These are phyloP conservation scores for Cygnus atratus DNA, from an alignment of 2,113 vertebrate genomes.

Conservation along the genomic window DNA sequence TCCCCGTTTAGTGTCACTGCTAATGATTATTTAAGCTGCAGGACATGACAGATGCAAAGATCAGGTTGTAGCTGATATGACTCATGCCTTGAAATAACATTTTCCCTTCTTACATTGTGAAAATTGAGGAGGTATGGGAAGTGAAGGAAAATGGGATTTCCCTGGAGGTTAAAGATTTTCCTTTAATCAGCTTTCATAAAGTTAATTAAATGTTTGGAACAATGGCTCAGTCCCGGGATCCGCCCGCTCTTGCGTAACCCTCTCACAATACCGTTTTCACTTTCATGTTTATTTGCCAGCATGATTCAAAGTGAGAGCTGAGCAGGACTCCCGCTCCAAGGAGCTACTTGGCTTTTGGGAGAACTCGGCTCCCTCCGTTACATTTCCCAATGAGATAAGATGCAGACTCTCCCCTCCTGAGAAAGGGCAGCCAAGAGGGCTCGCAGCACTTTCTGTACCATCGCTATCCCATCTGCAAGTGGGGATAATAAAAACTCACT, in stretches of 20 bases:
- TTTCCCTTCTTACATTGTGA: slow-evolving; percentile 59
- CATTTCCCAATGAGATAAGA: neutral
- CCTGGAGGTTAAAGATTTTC: slow-evolving; percentile 70
- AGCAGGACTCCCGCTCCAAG: neutral
- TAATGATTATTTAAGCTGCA: neutral
- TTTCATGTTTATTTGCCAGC: slow-evolving; percentile 54
- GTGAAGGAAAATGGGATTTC: slow-evolving; percentile 61
- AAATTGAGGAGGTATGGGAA: slow-evolving; percentile 34
- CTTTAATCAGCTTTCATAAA: slow-evolving; percentile 72
- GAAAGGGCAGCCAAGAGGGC: neutral
- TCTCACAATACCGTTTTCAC: slow-evolving; percentile 47
- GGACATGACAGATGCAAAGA: slow-evolving; percentile 52
- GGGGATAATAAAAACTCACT: slow-evolving; percentile 4
- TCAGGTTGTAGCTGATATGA: slow-evolving; percentile 48
- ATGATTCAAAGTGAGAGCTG: neutral
- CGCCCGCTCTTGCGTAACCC: slow-evolving; percentile 68
- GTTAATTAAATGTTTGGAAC: slow-evolving; percentile 70
- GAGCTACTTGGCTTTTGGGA: neutral
- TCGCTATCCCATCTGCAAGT: neutral
- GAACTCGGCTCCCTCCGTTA: neutral
- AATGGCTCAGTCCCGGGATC: slow-evolving; percentile 67
- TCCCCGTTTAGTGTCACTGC: slow-evolving; percentile 3
- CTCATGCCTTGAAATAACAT: slow-evolving; percentile 54
- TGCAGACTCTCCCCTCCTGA: neutral
- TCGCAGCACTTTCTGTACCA: neutral